These are phyloP conservation scores for Pantala flavescens DNA, from an alignment of 1,140 invertebrate genomes.

Conservation along the genomic window DNA sequence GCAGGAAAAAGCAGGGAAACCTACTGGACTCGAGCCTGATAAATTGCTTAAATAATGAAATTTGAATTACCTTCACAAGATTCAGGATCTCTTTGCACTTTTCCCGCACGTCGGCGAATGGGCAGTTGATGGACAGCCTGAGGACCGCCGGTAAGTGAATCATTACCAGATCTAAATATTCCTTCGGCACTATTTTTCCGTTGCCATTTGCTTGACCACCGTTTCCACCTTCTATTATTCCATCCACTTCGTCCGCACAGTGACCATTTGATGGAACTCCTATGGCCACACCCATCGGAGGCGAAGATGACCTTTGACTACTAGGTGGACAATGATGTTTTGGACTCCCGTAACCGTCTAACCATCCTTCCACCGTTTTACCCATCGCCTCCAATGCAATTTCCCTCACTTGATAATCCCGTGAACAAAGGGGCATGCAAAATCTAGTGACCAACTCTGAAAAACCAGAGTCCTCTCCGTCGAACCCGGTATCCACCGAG, in stretches of 20 bases:
- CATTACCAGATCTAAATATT: slow-evolving; percentile 43
- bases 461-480: not conserved
- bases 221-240: slow-evolving; percentile 35
- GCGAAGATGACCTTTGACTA: not conserved
- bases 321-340: slow-evolving; percentile 25
- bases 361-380: slow-evolving; percentile 44
- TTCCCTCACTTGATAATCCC: slow-evolving; percentile 40
- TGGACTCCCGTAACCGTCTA: slow-evolving; percentile 42
- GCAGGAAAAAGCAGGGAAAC: too few species aligned
- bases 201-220: slow-evolving; percentile 21
- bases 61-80: slow-evolving; percentile 40
- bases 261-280: slow-evolving; percentile 33
- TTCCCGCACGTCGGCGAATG: slow-evolving; percentile 44
- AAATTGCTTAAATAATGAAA: too few species aligned
- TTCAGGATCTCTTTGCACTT: slow-evolving; percentile 45
- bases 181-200: slow-evolving; percentile 30
- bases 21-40: too few species aligned
- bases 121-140: slow-evolving; percentile 45
- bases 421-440: slow-evolving; percentile 40
- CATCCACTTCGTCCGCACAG: slow-evolving; percentile 33
- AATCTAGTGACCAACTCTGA: slow-evolving; percentile 42
- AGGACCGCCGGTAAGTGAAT: slow-evolving; percentile 46
- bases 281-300: slow-evolving; percentile 18
- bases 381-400: slow-evolving; percentile 42
- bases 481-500: not conserved